phyloP scores from a whole-genome alignment of 2,888 invertebrate species.

The Drosophila greeni region DNA sequence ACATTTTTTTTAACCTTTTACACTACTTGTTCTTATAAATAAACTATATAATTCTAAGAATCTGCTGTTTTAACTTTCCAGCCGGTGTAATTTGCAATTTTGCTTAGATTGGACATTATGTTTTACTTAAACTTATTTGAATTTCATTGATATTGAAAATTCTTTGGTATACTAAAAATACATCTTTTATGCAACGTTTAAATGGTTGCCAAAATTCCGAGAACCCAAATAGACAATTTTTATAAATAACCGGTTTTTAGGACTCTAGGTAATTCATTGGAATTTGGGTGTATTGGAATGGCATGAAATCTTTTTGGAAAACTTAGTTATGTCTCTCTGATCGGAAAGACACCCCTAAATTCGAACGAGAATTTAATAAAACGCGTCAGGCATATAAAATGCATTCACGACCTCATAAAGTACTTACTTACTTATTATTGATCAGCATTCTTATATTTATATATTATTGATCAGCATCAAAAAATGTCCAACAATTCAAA shows the following conservation, averaged over 20 bases:
- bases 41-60: too few species aligned
- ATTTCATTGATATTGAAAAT: background rate
- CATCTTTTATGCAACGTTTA: background rate
- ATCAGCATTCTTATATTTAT: too few species aligned
- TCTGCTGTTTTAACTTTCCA: background rate
- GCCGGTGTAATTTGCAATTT: background rate
- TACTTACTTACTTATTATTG: too few species aligned
- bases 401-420: too few species aligned
- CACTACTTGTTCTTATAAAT: too few species aligned
- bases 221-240: constrained; percentile 15
- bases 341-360: constrained; percentile 52
- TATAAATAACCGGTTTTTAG: constrained; percentile 49
- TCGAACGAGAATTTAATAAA: background rate
- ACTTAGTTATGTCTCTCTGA: constrained; percentile 44
- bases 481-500: too few species aligned
- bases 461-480: too few species aligned
- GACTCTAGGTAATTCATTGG: constrained; percentile 10
- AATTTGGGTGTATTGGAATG: constrained; percentile 38
- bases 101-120: background rate
- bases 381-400: too few species aligned
- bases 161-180: too few species aligned
- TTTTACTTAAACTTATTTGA: too few species aligned
- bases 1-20: too few species aligned
- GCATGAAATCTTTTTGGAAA: constrained; percentile 21
- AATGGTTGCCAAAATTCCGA: background rate